A percentile compares a stretch with the other conserved stretches of the same genome.
phyloP scores from a whole-genome alignment of 2,888 invertebrate genomes.

The Campoplex nolae region DNA sequence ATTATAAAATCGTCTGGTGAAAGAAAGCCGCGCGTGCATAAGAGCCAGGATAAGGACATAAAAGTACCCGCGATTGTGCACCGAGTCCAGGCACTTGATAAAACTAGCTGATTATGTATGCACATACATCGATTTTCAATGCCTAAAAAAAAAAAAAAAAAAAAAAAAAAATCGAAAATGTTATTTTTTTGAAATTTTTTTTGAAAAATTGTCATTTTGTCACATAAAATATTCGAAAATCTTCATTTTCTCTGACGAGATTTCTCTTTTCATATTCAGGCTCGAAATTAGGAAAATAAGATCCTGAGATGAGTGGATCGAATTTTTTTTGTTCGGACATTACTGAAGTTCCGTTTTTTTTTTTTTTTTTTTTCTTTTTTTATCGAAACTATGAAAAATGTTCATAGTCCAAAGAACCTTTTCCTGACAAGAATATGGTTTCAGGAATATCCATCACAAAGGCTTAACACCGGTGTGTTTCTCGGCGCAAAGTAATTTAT shows the following conservation, averaged over 20 bases:
- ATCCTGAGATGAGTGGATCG: no score
- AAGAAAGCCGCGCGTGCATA: slow-evolving; percentile 53
- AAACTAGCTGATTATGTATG: not conserved
- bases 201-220: not conserved
- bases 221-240: not conserved
- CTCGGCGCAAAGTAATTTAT: slow-evolving; percentile 49
- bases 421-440: slow-evolving; percentile 79
- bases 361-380: not conserved
- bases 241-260: not conserved
- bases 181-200: no score
- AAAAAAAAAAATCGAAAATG: not conserved
- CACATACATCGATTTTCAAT: not conserved
- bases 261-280: not conserved
- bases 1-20: slow-evolving; percentile 62
- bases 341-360: not conserved
- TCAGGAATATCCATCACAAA: slow-evolving; percentile 80
- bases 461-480: slow-evolving; percentile 62
- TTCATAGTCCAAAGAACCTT: slow-evolving; percentile 35
- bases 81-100: slow-evolving; percentile 6
- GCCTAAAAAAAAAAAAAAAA: not conserved
- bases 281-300: not conserved
- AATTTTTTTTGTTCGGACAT: not conserved
- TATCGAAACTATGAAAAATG: slow-evolving; percentile 22
- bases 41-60: slow-evolving; percentile 50
- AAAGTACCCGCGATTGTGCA: slow-evolving; percentile 30